Evolutionary conservation across 2,888 invertebrate genomes (phyloP).

Genomic region (Hypercompe scribonia): DNA sequence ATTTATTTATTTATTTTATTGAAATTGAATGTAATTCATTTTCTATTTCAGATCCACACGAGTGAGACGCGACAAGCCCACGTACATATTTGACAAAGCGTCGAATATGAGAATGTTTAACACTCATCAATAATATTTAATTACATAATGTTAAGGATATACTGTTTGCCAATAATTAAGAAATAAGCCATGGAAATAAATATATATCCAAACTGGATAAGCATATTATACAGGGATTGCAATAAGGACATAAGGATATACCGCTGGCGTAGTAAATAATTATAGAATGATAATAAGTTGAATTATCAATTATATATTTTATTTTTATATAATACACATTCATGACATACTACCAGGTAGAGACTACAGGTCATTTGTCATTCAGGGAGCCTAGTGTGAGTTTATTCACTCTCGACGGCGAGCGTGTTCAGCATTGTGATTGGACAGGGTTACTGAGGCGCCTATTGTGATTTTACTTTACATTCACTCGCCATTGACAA

Average conservation of each 20-base stretch:
- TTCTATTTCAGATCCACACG: slow-evolving; percentile 60
- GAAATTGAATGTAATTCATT: too few relatives aligned
- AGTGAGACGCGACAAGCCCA: slow-evolving; percentile 56
- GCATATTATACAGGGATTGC: neutral
- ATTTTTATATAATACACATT: neutral
- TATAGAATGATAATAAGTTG: neutral
- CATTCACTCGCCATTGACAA: too few relatives aligned
- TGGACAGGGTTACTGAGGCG: too few relatives aligned
- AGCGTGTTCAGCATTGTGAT: too few relatives aligned
- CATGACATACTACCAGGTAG: neutral
- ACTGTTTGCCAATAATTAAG: neutral
- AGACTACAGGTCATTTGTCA: neutral
- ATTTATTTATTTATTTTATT: too few relatives aligned
- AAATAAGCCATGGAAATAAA: neutral
- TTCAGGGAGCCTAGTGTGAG: neutral
- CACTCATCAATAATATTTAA: neutral
- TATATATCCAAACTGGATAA: neutral
- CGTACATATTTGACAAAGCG: slow-evolving; percentile 60
- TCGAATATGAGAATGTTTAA: slow-evolving; percentile 74
- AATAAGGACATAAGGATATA: neutral
- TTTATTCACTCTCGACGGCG: too few relatives aligned
- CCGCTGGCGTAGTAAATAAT: neutral
- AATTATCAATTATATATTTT: neutral
- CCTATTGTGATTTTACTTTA: too few relatives aligned
- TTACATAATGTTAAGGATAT: neutral